These are phyloP conservation scores for Eufriesea mexicana DNA, from an alignment of 1,140 invertebrate genomes.

Conservation along the genomic window DNA sequence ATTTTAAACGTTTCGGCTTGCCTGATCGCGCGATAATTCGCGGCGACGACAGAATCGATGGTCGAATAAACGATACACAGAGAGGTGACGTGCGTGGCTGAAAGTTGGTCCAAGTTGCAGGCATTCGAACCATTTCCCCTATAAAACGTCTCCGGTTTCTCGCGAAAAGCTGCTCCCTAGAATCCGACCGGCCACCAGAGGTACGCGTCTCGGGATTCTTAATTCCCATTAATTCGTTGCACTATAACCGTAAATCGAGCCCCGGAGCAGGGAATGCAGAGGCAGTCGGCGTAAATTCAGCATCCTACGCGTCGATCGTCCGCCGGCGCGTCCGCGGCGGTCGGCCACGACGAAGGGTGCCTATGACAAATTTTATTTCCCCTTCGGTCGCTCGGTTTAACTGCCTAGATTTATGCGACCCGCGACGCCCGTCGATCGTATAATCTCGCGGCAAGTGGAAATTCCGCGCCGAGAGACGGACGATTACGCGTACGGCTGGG, in stretches of 20 bases:
- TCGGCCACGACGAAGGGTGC: constrained; percentile 3
- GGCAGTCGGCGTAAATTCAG: constrained; percentile 57
- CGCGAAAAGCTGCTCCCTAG: constrained; percentile 8
- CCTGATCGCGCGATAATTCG: no score
- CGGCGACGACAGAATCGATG: no score
- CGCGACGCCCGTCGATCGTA: constrained; percentile 33
- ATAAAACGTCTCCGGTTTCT: constrained; percentile 14
- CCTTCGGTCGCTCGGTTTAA: constrained; percentile 43
- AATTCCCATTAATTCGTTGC: constrained; percentile 61
- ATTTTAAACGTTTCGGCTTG: no score
- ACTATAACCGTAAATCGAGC: constrained; percentile 69
- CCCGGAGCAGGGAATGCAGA: constrained; percentile 33
- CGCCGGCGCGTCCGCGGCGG: background rate
- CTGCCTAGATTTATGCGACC: constrained; percentile 53
- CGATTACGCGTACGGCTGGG: background rate
- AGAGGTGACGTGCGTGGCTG: no score
- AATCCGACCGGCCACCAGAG: background rate
- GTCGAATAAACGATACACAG: no score
- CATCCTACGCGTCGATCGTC: constrained; percentile 44
- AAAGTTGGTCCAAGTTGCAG: background rate
- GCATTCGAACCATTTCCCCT: constrained; percentile 9
- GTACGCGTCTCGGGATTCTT: constrained; percentile 42
- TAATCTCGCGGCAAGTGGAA: background rate
- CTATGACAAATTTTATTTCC: constrained; percentile 70
- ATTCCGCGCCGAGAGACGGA: background rate